Evolutionary conservation across 2,888 invertebrate genomes (phyloP), one percentile per base, ranked within the genome.

Genomic region (Stenodera caucasica): DNA sequence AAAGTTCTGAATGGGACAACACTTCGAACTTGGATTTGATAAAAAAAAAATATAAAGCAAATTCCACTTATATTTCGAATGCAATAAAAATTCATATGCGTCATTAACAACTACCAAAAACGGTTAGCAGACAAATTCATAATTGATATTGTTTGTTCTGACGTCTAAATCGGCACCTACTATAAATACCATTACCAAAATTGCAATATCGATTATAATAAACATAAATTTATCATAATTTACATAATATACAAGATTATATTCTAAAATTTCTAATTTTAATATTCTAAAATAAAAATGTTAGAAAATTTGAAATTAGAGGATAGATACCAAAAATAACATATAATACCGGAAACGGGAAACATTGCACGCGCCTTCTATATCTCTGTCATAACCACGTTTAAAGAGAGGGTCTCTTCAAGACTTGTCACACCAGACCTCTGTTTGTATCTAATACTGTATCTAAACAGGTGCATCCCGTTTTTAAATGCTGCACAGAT

Each of bases 301-400:
- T 12, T 40, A 40, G 8, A 29, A 6, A 40, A 40, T 40, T 15
- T 18, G 18, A 40, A 8, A n/a, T 9, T 40, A 11, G 45, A 11
- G 21, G 58, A 61, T 29, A 32, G 55, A 63, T 40, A 59, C 57
- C 63, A 35, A 63, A 63, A 63, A 63, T 63, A 63, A 63, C 63
- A n/a, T n/a, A 50, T 49, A 57, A 62, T 57, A 63, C 63, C 63
- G 63, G 63, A 63, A 63, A 63, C 63, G 63, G 63, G 60, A 63
- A 63, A 63, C 63, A 63, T 49, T 54, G 63, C 63, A 63, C 63
- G 60, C 60, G 63, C 60, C 63, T 57, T 57, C 55, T 60, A 63
- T 63, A 63, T 63, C 63, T 63, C 60, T 14, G 52, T 60, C 52
- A 52, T 33, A 52, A 50, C 50, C 26, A 51, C 55, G 35, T 18